These are phyloP conservation scores for Lycocerus yunnanus DNA, from an alignment of 2,888 invertebrate genomes.

Conservation along the genomic window DNA sequence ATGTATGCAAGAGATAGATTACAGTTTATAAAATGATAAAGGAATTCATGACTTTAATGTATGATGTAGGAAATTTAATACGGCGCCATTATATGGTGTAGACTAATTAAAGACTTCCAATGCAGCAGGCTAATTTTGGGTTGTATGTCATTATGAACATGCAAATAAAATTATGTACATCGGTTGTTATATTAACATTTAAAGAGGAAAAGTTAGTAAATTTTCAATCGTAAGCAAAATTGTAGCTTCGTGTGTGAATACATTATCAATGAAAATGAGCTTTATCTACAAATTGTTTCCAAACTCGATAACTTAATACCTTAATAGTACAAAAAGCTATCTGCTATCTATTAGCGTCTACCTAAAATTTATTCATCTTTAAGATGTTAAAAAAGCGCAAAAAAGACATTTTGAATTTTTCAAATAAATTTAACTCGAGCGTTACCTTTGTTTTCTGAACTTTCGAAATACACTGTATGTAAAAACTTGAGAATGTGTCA, in stretches of 20 bases:
- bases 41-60: neutral
- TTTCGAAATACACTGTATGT: too few species aligned
- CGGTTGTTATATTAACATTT: neutral
- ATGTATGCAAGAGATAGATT: neutral
- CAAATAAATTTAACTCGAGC: too few species aligned
- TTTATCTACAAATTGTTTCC: neutral
- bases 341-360: neutral
- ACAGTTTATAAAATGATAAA: neutral
- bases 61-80: neutral
- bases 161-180: neutral
- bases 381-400: neutral
- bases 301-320: neutral
- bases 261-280: neutral
- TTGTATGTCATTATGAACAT: neutral
- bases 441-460: too few species aligned
- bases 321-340: neutral
- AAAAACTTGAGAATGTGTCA: too few species aligned
- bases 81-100: neutral
- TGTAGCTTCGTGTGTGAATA: neutral
- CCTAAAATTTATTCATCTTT: neutral
- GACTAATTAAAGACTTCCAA: neutral
- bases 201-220: neutral
- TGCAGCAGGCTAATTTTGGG: neutral
- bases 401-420: neutral
- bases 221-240: neutral